Conservation (phyloP, 92 coral and sea anemone species). For the Actinernus sp. region DNA sequence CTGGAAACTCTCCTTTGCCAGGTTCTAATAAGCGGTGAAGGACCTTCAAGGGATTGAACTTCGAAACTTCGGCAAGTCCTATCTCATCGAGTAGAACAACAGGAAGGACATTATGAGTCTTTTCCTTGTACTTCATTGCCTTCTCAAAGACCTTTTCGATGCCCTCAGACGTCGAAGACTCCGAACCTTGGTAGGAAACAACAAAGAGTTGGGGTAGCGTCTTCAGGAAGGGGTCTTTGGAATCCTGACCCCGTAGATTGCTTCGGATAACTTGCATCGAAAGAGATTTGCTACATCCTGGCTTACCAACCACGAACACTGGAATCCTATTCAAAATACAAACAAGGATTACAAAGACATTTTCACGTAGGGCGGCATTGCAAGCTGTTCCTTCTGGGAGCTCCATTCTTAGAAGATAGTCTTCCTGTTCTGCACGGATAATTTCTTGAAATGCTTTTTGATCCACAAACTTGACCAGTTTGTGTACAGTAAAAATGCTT, state of each 20-base stretch:
- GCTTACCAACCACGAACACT: conserved; percentile 98
- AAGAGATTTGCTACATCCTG: conserved; percentile 98
- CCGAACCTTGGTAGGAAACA: conserved; percentile 97
- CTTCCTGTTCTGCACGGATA: conserved; percentile 93
- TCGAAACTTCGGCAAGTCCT: conserved; percentile 95
- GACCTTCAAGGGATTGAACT: conserved; percentile 96
- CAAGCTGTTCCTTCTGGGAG: conserved; percentile 96
- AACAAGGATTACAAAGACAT: conserved; percentile 93
- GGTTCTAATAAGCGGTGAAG: conserved; percentile 95
- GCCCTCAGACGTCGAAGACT: conserved; percentile 97
- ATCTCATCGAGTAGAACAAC: conserved; percentile 97
- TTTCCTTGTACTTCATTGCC: conserved; percentile 89
- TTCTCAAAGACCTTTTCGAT: conserved; percentile 95
- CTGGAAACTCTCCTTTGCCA: conserved; percentile 82
- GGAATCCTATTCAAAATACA: conserved; percentile 95
- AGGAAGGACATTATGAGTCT: conserved; percentile 85
- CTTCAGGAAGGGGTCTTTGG: conserved; percentile 80
- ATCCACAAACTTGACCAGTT: neutral
- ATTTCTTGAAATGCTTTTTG: conserved; percentile 81
- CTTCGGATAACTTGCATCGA: conserved; percentile 96
- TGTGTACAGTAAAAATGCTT: conserved; percentile 31
- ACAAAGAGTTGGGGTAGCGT: conserved; percentile 90
- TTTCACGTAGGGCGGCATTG: conserved; percentile 97
- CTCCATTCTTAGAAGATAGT: conserved; percentile 95
- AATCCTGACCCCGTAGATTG: conserved; percentile 91